Evolutionary conservation across 2,888 invertebrate species (phyloP), one percentile per base, ranked within the genome.

Genomic region (Aleiodes leptofemur): DNA sequence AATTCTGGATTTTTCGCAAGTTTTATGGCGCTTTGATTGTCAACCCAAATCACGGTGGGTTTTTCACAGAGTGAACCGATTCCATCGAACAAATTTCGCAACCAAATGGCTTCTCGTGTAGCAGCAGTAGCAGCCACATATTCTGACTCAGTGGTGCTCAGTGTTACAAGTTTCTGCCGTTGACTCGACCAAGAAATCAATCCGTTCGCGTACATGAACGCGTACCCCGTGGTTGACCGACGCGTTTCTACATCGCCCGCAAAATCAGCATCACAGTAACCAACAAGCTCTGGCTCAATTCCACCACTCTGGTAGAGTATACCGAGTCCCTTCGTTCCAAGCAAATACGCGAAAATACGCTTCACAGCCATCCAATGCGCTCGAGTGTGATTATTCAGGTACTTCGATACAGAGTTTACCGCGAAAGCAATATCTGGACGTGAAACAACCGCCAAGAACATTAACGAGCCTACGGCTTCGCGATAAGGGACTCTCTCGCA

Each of bases 101-200:
- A 50, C 81, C 82, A 82, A n/a, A 82, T 56, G 6, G 78, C 59
- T 55, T 82, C 81, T 69, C 74, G 73, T 1, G 76, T 79, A 4
- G 77, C 78, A 1, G 76, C 73, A 51, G 73, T 76, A 29, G 82
- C 77, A 0, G 82, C 82, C 34, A 83, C 77, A 43, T 80, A 78
- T 59, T 84, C 81, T 3, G 81, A 80, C 57, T 83, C 83, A 1
- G 81, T 78, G 0, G 82, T 80, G 7, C 79, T 78, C 57, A 73
- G 71, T 0, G 81, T 79, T 0, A 81, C 81, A 16, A 79, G 53
- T 34, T 74, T 70, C 56, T 82, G 80, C n/a, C 79, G 53, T 55
- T 79, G 77, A 69, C 75, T 68, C 16, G 76, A 69, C 81, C 80
- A 82, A 34, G 76, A 48, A n/a, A 81, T 66, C 9, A 78, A 9